Evolutionary conservation across 2,113 vertebrate species (phyloP), one percentile per base, ranked within the genome.

Genomic region (Myotis brandtii): DNA sequence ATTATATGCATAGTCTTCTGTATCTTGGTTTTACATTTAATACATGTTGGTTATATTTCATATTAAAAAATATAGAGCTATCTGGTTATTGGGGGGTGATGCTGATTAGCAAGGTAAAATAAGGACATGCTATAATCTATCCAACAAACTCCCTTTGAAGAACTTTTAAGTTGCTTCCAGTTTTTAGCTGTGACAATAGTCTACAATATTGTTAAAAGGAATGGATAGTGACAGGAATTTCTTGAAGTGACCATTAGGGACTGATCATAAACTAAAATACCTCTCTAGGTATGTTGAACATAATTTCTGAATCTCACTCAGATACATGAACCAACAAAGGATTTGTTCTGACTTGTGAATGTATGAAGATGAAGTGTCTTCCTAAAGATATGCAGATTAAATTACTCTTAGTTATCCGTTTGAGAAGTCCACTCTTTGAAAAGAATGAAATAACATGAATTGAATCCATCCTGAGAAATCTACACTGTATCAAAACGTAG

Each of bases 391-490:
- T 32, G 27, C 30, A 80, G 40, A 91, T 50, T 77, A 93, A 89
- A 87, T 95, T 76, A 66, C 25, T 81, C 14, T 88, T 77, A 62
- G 52, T 79, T 91, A 56, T 56, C 48, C n/a, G 70, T 48, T 48
- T 86, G 34, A 93, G 37, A 94, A 83, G 75, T 69, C 7, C 3
- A 25, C 56, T 88, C 59, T 94, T 91, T 79, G 83, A 88, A 95
- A 95, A 76, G 37, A 96, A 86, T 76, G 27, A 50, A 93, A 48
- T 86, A 32, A 80, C 21, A 59, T 34, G 54, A 95, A 56, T 54
- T 64, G 83, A 86, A 43, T 84, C 30, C n/a, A 69, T 89, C 85
- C 52, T 81, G 59, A 50, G 16, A 96, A 96, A 86, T 95, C 62
- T 76, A 52, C 23, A 46, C 32, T 83, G 34, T 88, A 69, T 80